These are phyloP conservation scores for Prunella strophiata DNA, from an alignment of 2,797 vertebrate genomes.

Conservation along the genomic window DNA sequence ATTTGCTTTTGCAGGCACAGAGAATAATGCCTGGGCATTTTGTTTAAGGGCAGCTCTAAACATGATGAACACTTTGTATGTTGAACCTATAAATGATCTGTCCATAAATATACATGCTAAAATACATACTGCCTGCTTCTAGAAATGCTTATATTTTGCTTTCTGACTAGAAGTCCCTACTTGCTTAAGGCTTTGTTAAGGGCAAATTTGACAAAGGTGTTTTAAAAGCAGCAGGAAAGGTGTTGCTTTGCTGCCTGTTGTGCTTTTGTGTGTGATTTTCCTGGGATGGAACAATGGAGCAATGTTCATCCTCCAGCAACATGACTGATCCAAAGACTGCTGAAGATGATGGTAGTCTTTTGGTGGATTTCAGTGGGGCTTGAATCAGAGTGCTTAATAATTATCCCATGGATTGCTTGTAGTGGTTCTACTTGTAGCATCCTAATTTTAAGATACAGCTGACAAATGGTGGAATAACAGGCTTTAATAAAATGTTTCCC, in stretches of 20 bases:
- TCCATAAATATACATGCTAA: neutral
- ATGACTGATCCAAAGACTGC: neutral
- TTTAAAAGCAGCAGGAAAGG: neutral
- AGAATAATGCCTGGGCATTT: neutral
- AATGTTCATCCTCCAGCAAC: neutral
- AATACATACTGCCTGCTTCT: neutral
- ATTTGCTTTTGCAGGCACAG: neutral
- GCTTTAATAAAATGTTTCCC: neutral
- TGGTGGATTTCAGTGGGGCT: neutral
- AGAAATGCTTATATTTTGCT: neutral
- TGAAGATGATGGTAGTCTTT: neutral
- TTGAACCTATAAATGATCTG: neutral
- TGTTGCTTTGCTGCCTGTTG: neutral
- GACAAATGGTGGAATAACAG: neutral
- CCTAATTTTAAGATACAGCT: neutral
- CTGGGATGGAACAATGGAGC: neutral
- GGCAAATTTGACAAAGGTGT: neutral
- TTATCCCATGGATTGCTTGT: neutral
- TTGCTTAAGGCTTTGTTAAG: neutral
- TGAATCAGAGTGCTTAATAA: neutral
- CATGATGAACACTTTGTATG: neutral
- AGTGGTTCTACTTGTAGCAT: neutral
- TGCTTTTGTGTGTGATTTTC: neutral
- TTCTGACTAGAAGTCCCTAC: neutral
- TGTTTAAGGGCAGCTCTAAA: neutral